Evolutionary conservation across 37 sponge, comb jelly and placozoan genomes (phyloP).

Genomic region (Agelas oroides): DNA sequence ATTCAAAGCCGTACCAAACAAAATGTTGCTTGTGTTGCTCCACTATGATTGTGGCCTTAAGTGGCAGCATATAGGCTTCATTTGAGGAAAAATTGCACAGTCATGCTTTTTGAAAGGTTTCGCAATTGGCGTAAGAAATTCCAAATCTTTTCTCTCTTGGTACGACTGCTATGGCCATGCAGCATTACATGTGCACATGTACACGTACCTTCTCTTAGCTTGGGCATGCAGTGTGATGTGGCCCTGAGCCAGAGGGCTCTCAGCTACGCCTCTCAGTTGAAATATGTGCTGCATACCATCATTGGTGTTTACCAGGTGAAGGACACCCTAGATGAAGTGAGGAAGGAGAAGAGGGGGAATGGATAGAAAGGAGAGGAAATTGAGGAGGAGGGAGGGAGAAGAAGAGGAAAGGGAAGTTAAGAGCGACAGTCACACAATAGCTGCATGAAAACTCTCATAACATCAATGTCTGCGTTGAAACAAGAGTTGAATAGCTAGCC

Average conservation of each 20-base stretch:
- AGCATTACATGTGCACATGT: background rate
- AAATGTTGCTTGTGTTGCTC: too few species aligned
- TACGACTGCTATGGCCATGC: too few species aligned
- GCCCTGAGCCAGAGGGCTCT: constrained; percentile 80
- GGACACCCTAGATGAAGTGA: constrained; percentile 57
- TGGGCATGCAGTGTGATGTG: constrained; percentile 57
- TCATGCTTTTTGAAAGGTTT: too few species aligned
- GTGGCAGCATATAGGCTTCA: too few species aligned
- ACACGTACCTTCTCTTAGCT: constrained; percentile 68
- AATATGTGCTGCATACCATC: constrained; percentile 69
- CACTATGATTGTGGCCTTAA: too few species aligned
- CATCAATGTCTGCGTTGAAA: too few species aligned
- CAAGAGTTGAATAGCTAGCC: background rate
- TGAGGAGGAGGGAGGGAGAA: background rate
- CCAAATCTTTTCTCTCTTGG: too few species aligned
- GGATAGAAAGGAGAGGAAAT: background rate
- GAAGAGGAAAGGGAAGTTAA: background rate
- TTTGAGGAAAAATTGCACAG: too few species aligned
- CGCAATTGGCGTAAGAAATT: too few species aligned
- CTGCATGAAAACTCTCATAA: too few species aligned
- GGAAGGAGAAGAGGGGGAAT: background rate
- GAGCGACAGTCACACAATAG: too few species aligned
- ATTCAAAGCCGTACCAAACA: too few species aligned
- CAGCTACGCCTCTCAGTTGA: constrained; percentile 72
- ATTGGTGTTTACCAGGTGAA: constrained; percentile 62